These are phyloP conservation scores for Hypomesus transpacificus DNA, from an alignment of 2,113 vertebrate genomes.

Conservation along the genomic window DNA sequence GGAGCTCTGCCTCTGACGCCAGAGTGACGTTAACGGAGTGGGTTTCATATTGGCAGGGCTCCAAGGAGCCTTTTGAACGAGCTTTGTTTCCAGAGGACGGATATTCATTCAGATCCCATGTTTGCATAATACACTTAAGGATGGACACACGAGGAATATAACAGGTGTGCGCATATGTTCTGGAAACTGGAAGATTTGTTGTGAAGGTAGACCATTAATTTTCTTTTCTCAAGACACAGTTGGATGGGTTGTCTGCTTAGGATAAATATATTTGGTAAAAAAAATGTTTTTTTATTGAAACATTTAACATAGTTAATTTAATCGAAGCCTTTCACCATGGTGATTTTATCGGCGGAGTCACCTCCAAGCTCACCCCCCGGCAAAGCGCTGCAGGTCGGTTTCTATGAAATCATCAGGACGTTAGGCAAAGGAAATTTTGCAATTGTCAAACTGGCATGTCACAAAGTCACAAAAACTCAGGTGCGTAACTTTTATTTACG, in stretches of 20 bases:
- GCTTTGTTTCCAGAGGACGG: conserved; percentile 55
- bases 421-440: conserved; percentile 97
- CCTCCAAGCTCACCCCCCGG: conserved; percentile 68
- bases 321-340: conserved; percentile 73
- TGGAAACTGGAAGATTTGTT: too few species aligned
- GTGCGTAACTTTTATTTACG: conserved; percentile 34
- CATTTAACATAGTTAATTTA: conserved; percentile 23
- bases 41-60: conserved; percentile 71
- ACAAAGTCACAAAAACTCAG: conserved; percentile 95
- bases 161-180: too few species aligned
- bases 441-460: conserved; percentile 92
- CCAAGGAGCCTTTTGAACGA: too few species aligned
- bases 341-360: conserved; percentile 82
- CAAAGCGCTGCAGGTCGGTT: conserved; percentile 91
- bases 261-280: background rate
- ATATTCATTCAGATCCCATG: conserved; percentile 55
- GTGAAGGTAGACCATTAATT: too few species aligned
- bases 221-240: too few species aligned
- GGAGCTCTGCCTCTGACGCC: conserved; percentile 78
- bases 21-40: conserved; percentile 85
- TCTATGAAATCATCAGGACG: conserved; percentile 94
- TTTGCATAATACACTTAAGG: conserved; percentile 23
- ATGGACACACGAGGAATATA: too few species aligned
- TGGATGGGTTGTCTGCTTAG: too few species aligned
- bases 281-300: conserved; percentile 36